phyloP scores from a whole-genome alignment of 1,140 invertebrate genomes.

The Uloborus diversus region DNA sequence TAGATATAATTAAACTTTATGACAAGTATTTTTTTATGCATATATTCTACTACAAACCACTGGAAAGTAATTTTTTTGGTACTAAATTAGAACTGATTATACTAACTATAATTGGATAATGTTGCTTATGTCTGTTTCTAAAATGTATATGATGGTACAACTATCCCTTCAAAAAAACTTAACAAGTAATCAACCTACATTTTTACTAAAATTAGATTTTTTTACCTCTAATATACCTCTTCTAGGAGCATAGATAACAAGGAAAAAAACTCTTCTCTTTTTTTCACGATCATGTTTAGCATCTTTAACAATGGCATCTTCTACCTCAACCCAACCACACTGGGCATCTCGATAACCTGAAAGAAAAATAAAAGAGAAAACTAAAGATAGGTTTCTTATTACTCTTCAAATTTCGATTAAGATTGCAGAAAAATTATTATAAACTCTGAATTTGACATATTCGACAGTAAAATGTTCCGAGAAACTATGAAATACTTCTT shows the following conservation, averaged over 20 bases:
- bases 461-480: no score
- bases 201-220: not conserved
- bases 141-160: no score
- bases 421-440: no score
- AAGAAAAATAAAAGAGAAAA: not conserved
- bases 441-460: no score
- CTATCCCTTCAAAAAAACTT: not conserved
- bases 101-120: no score
- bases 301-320: constrained; percentile 70
- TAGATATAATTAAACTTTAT: no score
- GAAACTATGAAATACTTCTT: no score
- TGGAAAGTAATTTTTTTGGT: not conserved
- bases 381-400: no score
- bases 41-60: not conserved
- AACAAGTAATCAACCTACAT: not conserved
- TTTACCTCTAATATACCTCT: constrained; percentile 82
- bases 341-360: constrained; percentile 87
- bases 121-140: no score
- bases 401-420: no score
- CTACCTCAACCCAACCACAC: constrained; percentile 86
- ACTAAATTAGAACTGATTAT: no score
- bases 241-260: constrained; percentile 86
- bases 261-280: constrained; percentile 74
- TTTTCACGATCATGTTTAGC: constrained; percentile 64
- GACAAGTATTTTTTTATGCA: not conserved